These are phyloP conservation scores for Crocidura indochinensis DNA, from an alignment of 2,797 vertebrate genomes.

Conservation along the genomic window DNA sequence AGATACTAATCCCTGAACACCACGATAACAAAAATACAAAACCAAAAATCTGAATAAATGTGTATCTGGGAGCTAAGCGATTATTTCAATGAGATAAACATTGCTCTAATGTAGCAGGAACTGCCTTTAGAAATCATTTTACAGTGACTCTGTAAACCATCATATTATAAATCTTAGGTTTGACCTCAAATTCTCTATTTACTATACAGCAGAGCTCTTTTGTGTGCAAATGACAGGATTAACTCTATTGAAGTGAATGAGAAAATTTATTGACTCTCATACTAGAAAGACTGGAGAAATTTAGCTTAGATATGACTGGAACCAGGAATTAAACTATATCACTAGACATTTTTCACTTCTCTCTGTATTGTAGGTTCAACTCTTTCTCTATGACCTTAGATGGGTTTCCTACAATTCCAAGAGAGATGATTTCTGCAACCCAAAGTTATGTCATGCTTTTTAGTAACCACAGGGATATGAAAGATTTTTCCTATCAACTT, in stretches of 20 bases:
- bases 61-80: neutral
- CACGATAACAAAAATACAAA: no score
- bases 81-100: neutral
- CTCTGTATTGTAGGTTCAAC: neutral
- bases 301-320: neutral
- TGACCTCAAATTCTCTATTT: no score
- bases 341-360: neutral
- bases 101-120: neutral
- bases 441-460: neutral
- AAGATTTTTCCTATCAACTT: fast-evolving
- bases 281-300: neutral
- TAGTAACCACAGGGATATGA: neutral
- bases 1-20: no score
- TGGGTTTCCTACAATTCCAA: neutral
- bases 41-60: neutral
- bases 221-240: neutral
- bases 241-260: neutral
- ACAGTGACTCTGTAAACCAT: neutral
- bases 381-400: neutral
- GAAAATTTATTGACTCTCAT: neutral
- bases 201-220: conserved; percentile 24
- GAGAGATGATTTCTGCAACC: neutral
- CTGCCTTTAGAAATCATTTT: neutral
- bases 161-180: neutral
- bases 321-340: neutral